Percentiles rank a stretch among this genome's conserved stretches.
Evolutionary conservation across 2,888 invertebrate genomes (phyloP).

Genomic region (Polyommatus icarus): DNA sequence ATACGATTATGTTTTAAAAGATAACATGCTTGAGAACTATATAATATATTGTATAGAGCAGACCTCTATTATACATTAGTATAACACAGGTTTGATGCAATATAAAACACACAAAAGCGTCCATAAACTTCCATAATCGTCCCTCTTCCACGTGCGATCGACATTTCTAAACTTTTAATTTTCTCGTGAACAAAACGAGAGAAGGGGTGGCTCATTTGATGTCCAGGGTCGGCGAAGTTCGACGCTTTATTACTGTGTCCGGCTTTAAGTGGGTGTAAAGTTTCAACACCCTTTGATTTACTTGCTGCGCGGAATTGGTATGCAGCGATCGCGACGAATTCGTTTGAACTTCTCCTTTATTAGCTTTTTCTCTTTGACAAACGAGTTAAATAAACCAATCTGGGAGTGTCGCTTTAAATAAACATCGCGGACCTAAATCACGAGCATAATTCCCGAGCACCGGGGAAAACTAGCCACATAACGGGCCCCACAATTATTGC

Average conservation of each 20-base stretch:
- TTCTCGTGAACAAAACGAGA: conserved; percentile 67
- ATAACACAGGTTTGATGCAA: background rate
- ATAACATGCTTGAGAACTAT: background rate
- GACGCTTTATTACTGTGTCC: conserved; percentile 81
- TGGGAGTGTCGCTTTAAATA: background rate
- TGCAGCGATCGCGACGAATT: conserved; percentile 62
- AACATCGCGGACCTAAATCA: conserved; percentile 37
- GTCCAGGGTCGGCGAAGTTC: conserved; percentile 77
- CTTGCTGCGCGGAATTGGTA: conserved; percentile 72
- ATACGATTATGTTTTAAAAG: background rate
- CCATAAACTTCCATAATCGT: conserved; percentile 40
- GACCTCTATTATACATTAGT: background rate
- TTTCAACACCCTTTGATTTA: conserved; percentile 81
- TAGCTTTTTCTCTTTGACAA: conserved; percentile 33
- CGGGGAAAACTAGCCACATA: conserved; percentile 68
- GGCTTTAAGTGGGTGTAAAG: conserved; percentile 81
- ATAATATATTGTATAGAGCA: background rate
- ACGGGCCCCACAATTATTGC: conserved; percentile 75
- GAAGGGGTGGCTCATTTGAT: conserved; percentile 75
- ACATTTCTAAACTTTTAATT: conserved; percentile 72
- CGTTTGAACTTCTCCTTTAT: conserved; percentile 53
- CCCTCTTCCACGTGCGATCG: conserved; percentile 48
- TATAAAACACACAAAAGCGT: background rate
- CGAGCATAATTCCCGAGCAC: conserved; percentile 45
- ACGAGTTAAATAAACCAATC: conserved; percentile 41